Conservation (phyloP, 2,888 invertebrate genomes). For the Esperia sulphurella region DNA sequence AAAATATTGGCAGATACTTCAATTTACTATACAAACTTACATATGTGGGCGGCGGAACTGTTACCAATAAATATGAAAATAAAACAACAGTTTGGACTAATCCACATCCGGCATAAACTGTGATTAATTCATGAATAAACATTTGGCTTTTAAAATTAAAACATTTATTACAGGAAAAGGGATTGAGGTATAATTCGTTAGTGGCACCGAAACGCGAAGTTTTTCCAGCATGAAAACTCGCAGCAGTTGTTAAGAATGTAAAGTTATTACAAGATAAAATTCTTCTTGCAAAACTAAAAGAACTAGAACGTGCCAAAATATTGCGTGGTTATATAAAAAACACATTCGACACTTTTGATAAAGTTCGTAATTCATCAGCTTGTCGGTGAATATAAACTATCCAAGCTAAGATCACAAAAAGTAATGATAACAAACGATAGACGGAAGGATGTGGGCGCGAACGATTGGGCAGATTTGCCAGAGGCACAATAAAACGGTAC, state of each 20-base stretch:
- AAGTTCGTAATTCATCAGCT: neutral
- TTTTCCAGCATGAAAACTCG: too few species aligned
- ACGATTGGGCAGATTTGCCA: constrained; percentile 30
- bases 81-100: constrained; percentile 7
- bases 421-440: constrained; percentile 15
- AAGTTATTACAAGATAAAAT: too few species aligned
- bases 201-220: too few species aligned
- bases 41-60: constrained; percentile 21
- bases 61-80: constrained; percentile 18
- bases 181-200: neutral
- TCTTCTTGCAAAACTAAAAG: too few species aligned
- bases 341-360: too few species aligned
- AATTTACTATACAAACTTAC: neutral
- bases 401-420: neutral
- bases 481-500: constrained; percentile 26
- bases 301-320: too few species aligned
- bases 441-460: constrained; percentile 33
- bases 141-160: constrained; percentile 1
- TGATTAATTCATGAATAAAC: neutral
- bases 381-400: neutral
- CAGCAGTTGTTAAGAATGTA: too few species aligned
- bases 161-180: neutral
- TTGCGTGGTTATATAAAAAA: too few species aligned
- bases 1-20: neutral
- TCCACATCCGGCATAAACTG: neutral